A percentile compares a stretch with the other conserved stretches of the same genome.
Evolutionary conservation across 2,797 vertebrate species (phyloP).

Genomic region (Threskiornis aethiopicus): DNA sequence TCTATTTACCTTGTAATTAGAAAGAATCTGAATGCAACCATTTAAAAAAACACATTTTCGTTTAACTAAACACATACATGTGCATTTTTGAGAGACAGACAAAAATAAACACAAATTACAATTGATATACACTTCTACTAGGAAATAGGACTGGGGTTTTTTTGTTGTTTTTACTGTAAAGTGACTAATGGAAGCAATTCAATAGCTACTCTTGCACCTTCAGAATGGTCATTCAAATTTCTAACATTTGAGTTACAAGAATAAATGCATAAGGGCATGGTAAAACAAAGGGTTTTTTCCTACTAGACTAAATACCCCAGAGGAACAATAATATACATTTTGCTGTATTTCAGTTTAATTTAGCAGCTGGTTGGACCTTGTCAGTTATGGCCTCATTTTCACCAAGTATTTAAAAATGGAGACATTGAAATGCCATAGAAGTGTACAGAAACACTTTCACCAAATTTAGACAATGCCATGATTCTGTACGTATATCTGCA

Average conservation of each 20-base stretch:
- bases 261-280: neutral
- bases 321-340: neutral
- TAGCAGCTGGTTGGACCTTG: neutral
- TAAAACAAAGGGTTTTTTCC: neutral
- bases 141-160: neutral
- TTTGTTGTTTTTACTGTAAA: neutral
- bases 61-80: neutral
- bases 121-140: neutral
- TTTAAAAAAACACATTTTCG: neutral
- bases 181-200: neutral
- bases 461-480: neutral
- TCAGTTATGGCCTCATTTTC: neutral
- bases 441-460: neutral
- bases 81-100: conserved; percentile 1
- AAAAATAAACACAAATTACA: conserved; percentile 27
- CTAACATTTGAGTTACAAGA: neutral
- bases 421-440: neutral
- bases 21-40: neutral
- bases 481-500: neutral
- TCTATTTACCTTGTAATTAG: neutral
- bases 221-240: neutral
- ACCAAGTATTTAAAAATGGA: neutral
- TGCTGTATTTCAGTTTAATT: neutral
- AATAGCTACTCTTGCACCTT: neutral
- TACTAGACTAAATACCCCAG: neutral